Evolutionary conservation across 2,797 vertebrate species (phyloP).

Genomic region (Melanotaenia trifasciata): DNA sequence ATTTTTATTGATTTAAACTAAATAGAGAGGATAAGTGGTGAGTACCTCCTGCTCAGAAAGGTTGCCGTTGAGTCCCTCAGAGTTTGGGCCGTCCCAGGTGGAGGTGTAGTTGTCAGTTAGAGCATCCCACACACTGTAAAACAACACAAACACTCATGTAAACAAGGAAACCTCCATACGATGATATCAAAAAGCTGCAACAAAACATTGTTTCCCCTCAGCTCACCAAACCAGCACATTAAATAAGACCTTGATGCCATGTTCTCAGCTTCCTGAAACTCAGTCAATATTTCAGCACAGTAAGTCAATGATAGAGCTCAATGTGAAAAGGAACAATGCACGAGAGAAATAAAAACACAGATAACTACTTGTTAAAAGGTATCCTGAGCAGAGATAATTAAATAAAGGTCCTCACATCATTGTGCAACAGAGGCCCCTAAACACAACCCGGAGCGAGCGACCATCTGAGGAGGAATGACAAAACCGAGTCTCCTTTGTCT

Average conservation of each 20-base stretch:
- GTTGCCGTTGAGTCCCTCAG: constrained; percentile 90
- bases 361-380: constrained; percentile 47
- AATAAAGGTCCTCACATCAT: constrained; percentile 74
- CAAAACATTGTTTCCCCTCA: neutral
- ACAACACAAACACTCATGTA: constrained; percentile 22
- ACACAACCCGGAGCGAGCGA: constrained; percentile 22
- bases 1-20: neutral
- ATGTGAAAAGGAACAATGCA: constrained; percentile 45
- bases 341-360: constrained; percentile 27
- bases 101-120: constrained; percentile 94
- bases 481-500: constrained; percentile 62
- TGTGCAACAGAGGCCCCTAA: constrained; percentile 29
- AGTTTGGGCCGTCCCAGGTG: constrained; percentile 87
- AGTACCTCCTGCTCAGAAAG: constrained; percentile 90
- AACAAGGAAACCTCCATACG: neutral
- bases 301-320: constrained; percentile 36
- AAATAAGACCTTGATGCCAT: constrained; percentile 3
- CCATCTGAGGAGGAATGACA: constrained; percentile 50
- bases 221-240: neutral
- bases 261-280: constrained; percentile 40
- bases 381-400: constrained; percentile 52
- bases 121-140: constrained; percentile 93
- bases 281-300: constrained; percentile 44
- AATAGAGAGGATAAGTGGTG: neutral
- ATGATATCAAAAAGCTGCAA: neutral